Evolutionary conservation across 2,113 vertebrate species (phyloP).

Genomic region (Oxyura jamaicensis): DNA sequence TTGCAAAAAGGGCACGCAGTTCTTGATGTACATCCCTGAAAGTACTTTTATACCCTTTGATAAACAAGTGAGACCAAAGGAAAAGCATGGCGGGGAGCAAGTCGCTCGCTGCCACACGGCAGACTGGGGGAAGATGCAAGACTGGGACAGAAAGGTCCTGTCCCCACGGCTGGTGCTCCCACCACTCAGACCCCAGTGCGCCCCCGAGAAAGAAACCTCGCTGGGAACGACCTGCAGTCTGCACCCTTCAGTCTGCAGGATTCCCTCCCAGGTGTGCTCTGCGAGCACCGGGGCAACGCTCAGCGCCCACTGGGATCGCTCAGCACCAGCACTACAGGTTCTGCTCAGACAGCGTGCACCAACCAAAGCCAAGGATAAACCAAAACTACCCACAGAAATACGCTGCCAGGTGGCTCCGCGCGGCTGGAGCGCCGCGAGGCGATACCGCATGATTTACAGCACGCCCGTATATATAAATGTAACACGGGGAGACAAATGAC

Average conservation of each 20-base stretch:
- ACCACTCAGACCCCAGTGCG: neutral
- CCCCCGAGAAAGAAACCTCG: neutral
- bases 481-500: neutral
- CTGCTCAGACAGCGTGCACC: neutral
- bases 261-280: fast-evolving
- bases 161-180: neutral
- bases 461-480: neutral
- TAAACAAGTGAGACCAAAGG: neutral
- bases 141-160: neutral
- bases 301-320: neutral
- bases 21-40: neutral
- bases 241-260: neutral
- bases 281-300: neutral
- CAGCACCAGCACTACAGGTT: neutral
- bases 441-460: neutral
- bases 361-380: neutral
- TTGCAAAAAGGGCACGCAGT: neutral
- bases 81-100: neutral
- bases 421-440: neutral
- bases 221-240: neutral
- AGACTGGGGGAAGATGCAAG: neutral
- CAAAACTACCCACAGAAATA: neutral
- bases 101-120: neutral
- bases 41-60: neutral
- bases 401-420: neutral